A percentile compares a stretch with the other conserved stretches of the same genome.
Conservation (phyloP, 2,113 vertebrate species). For the Melanerpes aurifrons region DNA sequence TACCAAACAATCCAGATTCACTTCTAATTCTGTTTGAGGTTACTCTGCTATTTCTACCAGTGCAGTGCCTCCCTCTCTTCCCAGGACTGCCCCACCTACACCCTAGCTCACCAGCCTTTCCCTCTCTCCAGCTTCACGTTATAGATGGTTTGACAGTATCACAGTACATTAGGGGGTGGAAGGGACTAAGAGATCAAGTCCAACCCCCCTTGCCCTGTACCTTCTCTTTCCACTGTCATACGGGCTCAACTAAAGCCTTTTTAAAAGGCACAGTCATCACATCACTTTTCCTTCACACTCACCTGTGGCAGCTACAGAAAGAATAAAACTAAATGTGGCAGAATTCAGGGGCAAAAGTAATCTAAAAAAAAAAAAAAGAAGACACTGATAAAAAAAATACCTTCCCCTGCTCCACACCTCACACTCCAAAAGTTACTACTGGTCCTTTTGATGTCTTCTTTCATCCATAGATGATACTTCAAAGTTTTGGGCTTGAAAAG, state of each 20-base stretch:
- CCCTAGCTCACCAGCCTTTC: neutral
- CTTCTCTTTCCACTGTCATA: neutral
- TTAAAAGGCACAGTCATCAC: neutral
- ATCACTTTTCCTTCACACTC: neutral
- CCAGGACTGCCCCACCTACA: neutral
- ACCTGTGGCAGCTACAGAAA: neutral
- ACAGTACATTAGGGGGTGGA: no score
- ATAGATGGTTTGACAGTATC: no score
- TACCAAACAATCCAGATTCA: neutral
- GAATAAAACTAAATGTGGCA: neutral
- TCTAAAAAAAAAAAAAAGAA: neutral
- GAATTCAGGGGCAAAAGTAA: neutral
- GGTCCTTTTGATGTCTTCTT: neutral
- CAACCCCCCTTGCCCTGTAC: neutral
- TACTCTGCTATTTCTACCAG: neutral
- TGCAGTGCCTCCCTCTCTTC: neutral
- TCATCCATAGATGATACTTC: neutral
- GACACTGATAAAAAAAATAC: accelerated
- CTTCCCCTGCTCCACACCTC: neutral
- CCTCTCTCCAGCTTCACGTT: neutral
- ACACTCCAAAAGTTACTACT: neutral
- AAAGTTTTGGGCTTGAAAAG: neutral
- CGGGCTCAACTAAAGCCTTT: neutral
- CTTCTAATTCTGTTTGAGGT: neutral
- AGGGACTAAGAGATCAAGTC: no score